Percentiles rank a stretch among this genome's conserved stretches.
Evolutionary conservation across 2,888 invertebrate species (phyloP).

Genomic region (Hydroisotoma schaefferi): DNA sequence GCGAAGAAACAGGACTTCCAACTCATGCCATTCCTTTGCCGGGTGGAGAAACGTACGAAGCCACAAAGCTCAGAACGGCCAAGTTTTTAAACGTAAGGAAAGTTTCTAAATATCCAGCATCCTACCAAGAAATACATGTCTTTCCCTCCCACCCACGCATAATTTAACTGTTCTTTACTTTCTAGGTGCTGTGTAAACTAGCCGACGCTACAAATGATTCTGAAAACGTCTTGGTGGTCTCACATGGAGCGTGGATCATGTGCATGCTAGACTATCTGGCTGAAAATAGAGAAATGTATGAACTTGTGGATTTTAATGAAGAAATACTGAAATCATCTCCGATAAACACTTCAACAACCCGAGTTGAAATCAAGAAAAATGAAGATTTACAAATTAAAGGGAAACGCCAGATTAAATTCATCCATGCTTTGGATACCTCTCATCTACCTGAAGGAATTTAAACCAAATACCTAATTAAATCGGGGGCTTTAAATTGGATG

Average conservation of each 20-base stretch:
- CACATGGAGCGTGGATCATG: slow-evolving; percentile 43
- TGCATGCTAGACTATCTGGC: slow-evolving; percentile 38
- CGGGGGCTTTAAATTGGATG: too few species aligned
- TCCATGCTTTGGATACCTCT: slow-evolving; percentile 24
- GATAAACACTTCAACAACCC: slow-evolving; percentile 31
- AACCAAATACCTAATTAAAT: too few species aligned
- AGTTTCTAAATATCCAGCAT: too few species aligned
- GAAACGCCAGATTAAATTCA: slow-evolving; percentile 22
- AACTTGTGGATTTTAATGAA: slow-evolving; percentile 28
- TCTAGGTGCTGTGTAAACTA: slow-evolving; percentile 34
- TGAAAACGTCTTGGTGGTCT: slow-evolving; percentile 42
- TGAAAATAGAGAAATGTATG: slow-evolving; percentile 15
- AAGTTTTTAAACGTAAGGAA: slow-evolving; percentile 32
- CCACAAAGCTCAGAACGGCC: slow-evolving; percentile 24
- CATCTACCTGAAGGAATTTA: slow-evolving; percentile 19
- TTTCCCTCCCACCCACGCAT: too few species aligned
- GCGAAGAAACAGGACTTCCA: slow-evolving; percentile 18
- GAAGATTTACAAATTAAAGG: not conserved
- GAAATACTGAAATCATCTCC: slow-evolving; percentile 23
- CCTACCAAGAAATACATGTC: not conserved
- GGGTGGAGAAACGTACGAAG: slow-evolving; percentile 35
- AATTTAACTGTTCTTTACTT: slow-evolving; percentile 7
- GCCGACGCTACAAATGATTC: slow-evolving; percentile 19
- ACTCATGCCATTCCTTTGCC: slow-evolving; percentile 34
- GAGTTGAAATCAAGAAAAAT: slow-evolving; percentile 27